Evolutionary conservation across 2,888 invertebrate species (phyloP), one percentile per base, ranked within the genome.

Genomic region (Masnerella sp.): DNA sequence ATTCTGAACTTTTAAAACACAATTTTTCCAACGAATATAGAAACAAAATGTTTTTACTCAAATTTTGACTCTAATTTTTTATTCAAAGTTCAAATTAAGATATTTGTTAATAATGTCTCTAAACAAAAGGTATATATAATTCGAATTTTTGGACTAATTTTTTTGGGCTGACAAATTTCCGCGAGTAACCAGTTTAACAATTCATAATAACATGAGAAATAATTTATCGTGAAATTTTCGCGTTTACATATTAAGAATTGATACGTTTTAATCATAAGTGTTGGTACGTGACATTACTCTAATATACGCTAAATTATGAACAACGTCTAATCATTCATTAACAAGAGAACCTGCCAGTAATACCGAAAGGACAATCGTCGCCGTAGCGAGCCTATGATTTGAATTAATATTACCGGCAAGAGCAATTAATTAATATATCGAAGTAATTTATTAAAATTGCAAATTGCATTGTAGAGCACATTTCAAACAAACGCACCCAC

Each of bases 391-490:
- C 45, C 34, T 52, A 59, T 59, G 36, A 52, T 36, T 59, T 45
- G 52, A 36, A 69, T 69, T 59, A 69, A 52, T 59, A 69, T 52
- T 22, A 42, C 18, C 40, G 25, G 20, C 40, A 51, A 61, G 18
- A 20, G 43, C 52, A 40, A 69, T 68, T 61, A 61, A 69, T 69
- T 61, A 54, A 69, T 69, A 40, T 34, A 69, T 54, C 51, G 38
- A 62, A 54, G 47, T 30, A 52, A 54, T 69, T 61, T 59, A 54
- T 61, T 38, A 61, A 69, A 69, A 69, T 54, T 54, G 54, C 45
- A 69, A 69, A 69, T 69, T 62, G 56, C 51, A 38, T 40, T 22
- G 18, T 40, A 32, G 25, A 9, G 40, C 14, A 17, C 54, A 45
- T 20, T 61, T 47, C 40, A 47, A 54, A 52, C 61, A 51, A 47